Conservation (phyloP, 1,140 invertebrate genomes). For the Uloborus diversus region DNA sequence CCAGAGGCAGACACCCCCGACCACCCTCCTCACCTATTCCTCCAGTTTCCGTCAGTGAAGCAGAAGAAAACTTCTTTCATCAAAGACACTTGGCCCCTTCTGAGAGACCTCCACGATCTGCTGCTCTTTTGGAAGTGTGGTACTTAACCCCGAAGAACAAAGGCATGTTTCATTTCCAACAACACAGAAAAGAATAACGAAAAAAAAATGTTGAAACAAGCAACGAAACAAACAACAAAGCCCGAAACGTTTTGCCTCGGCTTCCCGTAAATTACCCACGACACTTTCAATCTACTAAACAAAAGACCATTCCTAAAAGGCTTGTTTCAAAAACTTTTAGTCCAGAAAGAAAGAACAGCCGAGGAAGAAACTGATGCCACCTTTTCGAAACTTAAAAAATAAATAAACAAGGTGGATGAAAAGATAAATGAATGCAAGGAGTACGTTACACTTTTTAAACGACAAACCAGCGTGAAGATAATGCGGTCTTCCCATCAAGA, state of each 20-base stretch:
- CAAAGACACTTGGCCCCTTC: too few relatives aligned
- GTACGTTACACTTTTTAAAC: conserved; percentile 22
- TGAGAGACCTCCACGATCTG: too few relatives aligned
- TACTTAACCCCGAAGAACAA: conserved; percentile 28
- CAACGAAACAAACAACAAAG: background rate
- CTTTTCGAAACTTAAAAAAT: too few relatives aligned
- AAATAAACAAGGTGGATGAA: too few relatives aligned
- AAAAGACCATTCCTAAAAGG: conserved; percentile 33
- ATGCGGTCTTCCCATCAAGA: conserved; percentile 9
- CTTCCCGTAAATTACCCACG: conserved; percentile 17
- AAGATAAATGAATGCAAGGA: conserved; percentile 8
- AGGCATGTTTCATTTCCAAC: conserved; percentile 17
- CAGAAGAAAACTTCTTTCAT: too few relatives aligned
- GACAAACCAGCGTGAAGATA: conserved; percentile 18
- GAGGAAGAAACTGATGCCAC: background rate
- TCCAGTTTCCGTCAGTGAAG: too few relatives aligned
- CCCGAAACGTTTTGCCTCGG: conserved; percentile 9
- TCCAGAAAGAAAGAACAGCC: background rate
- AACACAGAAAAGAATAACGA: background rate
- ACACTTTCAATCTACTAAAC: conserved; percentile 36
- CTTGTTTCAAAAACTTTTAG: background rate
- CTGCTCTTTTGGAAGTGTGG: too few relatives aligned
- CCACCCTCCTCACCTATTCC: too few relatives aligned
- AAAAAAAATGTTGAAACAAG: too few relatives aligned
- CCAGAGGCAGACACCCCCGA: too few relatives aligned